These are phyloP conservation scores for Argyresthia goedartella DNA, from an alignment of 2,888 invertebrate species.

Conservation along the genomic window DNA sequence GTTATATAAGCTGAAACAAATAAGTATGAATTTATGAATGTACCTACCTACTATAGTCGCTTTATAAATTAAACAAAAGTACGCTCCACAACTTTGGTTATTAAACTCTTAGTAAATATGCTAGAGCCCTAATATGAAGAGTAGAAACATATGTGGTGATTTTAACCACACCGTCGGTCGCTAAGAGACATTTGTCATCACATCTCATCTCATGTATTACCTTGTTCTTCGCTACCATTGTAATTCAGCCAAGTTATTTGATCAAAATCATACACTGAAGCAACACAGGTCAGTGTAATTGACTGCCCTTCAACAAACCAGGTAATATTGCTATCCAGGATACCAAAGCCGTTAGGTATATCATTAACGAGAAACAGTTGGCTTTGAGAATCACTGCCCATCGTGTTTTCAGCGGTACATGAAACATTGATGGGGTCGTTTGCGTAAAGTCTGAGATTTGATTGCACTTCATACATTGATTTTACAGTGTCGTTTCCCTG, in stretches of 20 bases:
- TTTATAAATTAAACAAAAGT: no score
- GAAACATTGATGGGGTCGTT: constrained; percentile 29
- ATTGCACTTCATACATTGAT: constrained; percentile 25
- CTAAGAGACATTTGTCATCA: no score
- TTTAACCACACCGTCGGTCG: no score
- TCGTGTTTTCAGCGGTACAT: constrained; percentile 30
- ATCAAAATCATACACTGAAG: constrained; percentile 37
- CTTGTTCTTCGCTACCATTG: no score
- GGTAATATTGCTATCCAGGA: constrained; percentile 20
- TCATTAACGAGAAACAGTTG: constrained; percentile 37
- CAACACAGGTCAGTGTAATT: constrained; percentile 35
- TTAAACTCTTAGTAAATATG: no score
- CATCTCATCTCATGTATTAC: no score
- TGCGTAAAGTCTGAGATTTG: constrained; percentile 24
- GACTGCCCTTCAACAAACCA: constrained; percentile 37
- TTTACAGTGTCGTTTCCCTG: constrained; percentile 17
- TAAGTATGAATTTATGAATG: no score
- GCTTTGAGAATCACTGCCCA: constrained; percentile 5
- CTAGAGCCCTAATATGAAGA: no score
- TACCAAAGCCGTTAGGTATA: constrained; percentile 40
- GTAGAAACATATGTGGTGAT: no score
- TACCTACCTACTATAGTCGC: no score
- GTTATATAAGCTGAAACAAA: no score
- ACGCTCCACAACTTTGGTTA: no score
- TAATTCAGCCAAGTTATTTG: constrained; percentile 34